Percentiles rank a stretch among this genome's conserved stretches.
phyloP scores from a whole-genome alignment of 2,797 vertebrate genomes.

The Huso huso region DNA sequence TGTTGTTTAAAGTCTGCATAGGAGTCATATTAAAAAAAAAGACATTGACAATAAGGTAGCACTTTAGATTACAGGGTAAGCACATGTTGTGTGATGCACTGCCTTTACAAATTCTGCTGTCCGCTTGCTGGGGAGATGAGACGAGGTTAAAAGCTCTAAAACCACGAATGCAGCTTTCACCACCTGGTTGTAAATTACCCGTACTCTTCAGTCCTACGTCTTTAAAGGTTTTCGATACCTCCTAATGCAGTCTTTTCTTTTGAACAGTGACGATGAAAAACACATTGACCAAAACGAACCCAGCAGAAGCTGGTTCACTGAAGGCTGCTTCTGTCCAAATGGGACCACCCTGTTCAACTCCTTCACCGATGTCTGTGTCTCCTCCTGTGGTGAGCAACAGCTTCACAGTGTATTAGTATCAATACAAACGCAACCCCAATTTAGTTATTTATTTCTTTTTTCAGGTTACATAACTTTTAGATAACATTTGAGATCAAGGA shows the following conservation, averaged over 20 bases:
- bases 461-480: neutral
- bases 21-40: neutral
- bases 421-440: neutral
- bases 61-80: no score
- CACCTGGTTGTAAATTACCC: no score
- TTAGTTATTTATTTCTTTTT: no score
- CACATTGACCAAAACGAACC: conserved; percentile 26
- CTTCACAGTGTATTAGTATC: no score
- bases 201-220: neutral
- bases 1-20: neutral
- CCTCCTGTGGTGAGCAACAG: conserved; percentile 49
- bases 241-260: conserved; percentile 1
- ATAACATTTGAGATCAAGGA: neutral
- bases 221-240: conserved; percentile 10
- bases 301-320: conserved; percentile 26
- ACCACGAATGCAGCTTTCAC: no score
- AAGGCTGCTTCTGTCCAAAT: conserved; percentile 61
- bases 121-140: no score
- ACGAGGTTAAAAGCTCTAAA: no score
- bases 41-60: neutral
- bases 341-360: conserved; percentile 20
- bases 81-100: no score
- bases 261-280: conserved; percentile 42
- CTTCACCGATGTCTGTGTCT: conserved; percentile 34
- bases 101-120: no score